phyloP scores from a whole-genome alignment of 2,113 vertebrate genomes.

The Ovibos moschatus region DNA sequence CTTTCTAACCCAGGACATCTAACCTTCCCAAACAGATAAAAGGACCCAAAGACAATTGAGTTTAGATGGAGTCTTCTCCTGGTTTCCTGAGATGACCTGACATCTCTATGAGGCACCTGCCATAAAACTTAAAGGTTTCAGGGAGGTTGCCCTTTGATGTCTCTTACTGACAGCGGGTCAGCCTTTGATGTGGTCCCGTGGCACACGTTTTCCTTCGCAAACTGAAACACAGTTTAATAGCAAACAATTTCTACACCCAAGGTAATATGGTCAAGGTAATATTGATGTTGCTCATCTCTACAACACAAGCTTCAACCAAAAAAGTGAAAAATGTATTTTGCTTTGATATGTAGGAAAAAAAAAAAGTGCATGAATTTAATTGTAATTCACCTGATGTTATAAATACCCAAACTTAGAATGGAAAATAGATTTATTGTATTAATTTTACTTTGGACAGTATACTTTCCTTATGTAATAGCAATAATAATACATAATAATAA shows the following conservation, averaged over 20 bases:
- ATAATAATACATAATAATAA: background rate
- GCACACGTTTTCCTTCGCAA: constrained; percentile 91
- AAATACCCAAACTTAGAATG: background rate
- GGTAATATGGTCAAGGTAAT: constrained; percentile 17
- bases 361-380: background rate
- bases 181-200: constrained; percentile 93
- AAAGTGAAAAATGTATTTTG: background rate
- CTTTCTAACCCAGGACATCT: constrained; percentile 81
- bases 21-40: constrained; percentile 88
- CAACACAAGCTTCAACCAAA: constrained; percentile 37
- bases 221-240: constrained; percentile 82
- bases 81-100: constrained; percentile 92
- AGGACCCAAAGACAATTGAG: constrained; percentile 84
- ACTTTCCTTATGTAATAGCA: background rate
- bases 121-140: constrained; percentile 95
- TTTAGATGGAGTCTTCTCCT: constrained; percentile 79
- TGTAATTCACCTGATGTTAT: background rate
- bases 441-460: background rate
- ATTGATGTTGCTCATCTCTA: constrained; percentile 61
- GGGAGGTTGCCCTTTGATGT: constrained; percentile 94
- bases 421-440: background rate
- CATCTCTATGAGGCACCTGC: constrained; percentile 94
- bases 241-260: constrained; percentile 69
- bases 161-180: constrained; percentile 90
- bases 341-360: background rate